Conservation (phyloP, 2,797 vertebrate genomes). For the Argya squamiceps region DNA sequence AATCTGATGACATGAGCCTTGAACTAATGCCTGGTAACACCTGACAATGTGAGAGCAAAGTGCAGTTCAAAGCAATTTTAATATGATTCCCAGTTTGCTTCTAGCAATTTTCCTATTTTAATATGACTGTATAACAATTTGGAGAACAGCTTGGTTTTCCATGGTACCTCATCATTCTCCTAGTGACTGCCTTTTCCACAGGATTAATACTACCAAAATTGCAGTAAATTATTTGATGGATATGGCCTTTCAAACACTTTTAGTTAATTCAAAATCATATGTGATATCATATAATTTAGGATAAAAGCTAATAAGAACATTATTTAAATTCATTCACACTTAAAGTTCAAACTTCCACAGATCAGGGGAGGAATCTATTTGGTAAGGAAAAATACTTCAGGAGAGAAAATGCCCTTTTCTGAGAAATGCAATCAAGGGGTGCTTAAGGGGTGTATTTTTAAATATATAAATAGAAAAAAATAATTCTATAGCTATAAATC, state of each 20-base stretch:
- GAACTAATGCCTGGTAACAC: background rate
- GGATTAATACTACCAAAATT: background rate
- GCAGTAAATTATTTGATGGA: background rate
- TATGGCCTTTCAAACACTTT: background rate
- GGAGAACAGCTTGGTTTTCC: background rate
- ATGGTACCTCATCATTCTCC: background rate
- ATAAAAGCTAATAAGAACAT: background rate
- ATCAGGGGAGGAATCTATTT: background rate
- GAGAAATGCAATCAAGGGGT: background rate
- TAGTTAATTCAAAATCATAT: background rate
- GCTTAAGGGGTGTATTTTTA: background rate
- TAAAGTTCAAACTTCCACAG: background rate
- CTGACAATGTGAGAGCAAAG: background rate
- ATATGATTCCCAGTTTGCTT: background rate
- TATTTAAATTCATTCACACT: background rate
- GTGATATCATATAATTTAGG: background rate
- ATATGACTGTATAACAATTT: background rate
- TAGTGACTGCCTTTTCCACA: background rate
- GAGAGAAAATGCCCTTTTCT: background rate
- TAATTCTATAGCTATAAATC: background rate
- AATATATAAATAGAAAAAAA: background rate
- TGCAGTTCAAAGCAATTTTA: background rate
- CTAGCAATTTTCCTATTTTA: background rate
- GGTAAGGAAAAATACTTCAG: background rate
- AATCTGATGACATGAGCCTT: background rate